These are phyloP conservation scores for Dryocosmus kuriphilus DNA, from an alignment of 2,888 invertebrate genomes.

Conservation along the genomic window DNA sequence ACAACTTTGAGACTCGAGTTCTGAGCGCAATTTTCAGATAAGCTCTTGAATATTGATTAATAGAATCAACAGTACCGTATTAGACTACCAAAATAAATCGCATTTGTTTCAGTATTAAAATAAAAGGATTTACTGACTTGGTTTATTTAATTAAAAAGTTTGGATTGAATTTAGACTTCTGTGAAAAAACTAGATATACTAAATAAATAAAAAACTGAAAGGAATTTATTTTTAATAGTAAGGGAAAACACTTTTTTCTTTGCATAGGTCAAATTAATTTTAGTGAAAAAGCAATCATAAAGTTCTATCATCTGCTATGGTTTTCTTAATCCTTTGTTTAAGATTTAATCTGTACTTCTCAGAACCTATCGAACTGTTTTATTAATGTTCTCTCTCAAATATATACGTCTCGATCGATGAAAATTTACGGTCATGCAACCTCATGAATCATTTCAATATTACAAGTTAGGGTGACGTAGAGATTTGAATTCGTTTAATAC, in stretches of 20 bases:
- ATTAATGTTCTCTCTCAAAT: not conserved
- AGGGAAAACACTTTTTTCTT: not conserved
- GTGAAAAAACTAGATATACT: too few relatives aligned
- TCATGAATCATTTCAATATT: not conserved
- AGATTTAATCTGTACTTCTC: not conserved
- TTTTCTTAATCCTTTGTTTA: not conserved
- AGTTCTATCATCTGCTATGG: not conserved
- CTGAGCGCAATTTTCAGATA: constrained; percentile 4
- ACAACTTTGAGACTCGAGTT: constrained; percentile 5
- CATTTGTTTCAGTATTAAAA: not conserved
- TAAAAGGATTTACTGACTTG: not conserved
- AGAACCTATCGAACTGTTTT: not conserved
- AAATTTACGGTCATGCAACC: not conserved
- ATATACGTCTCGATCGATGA: not conserved
- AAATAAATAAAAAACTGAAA: too few relatives aligned
- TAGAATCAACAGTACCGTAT: not conserved
- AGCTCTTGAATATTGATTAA: constrained; percentile 14
- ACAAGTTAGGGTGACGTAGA: not conserved
- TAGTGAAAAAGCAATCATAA: not conserved
- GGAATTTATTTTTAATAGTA: not conserved
- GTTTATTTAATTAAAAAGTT: not conserved
- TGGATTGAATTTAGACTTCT: too few relatives aligned
- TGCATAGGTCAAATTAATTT: not conserved
- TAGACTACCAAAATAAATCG: not conserved
- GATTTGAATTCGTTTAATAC: too few relatives aligned